Evolutionary conservation across 2,888 invertebrate genomes (phyloP).

Genomic region (Bugulina stolonifera): DNA sequence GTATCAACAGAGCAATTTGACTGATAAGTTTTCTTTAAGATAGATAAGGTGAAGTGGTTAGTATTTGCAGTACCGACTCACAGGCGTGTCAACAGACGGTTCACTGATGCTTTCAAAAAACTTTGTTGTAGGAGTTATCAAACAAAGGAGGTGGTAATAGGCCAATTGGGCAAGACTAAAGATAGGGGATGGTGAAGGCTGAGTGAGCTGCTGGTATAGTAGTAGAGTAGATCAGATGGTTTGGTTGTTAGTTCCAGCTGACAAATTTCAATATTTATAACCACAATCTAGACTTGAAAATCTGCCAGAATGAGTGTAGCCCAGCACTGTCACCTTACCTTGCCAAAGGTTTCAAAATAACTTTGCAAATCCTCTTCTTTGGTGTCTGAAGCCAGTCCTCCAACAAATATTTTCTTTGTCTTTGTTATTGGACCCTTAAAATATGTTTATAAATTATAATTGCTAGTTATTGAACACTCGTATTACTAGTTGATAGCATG

Average conservation of each 20-base stretch:
- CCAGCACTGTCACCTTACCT: too few species aligned
- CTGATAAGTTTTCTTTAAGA: constrained; percentile 12
- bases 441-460: constrained; percentile 29
- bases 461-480: background rate
- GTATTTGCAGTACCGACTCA: background rate
- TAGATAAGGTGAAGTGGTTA: constrained; percentile 21
- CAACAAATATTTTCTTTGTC: constrained; percentile 99
- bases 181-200: too few species aligned
- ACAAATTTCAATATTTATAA: too few species aligned
- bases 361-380: constrained; percentile 99
- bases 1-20: constrained; percentile 23
- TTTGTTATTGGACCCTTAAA: constrained; percentile 94
- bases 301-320: too few species aligned
- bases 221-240: too few species aligned
- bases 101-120: background rate
- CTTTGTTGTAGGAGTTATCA: background rate
- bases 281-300: too few species aligned
- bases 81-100: constrained; percentile 10
- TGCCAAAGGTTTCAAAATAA: constrained; percentile 99
- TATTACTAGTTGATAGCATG: background rate
- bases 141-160: too few species aligned
- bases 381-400: constrained; percentile 97
- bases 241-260: too few species aligned
- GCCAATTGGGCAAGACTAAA: too few species aligned
- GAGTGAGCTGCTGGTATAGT: too few species aligned